Evolutionary conservation across 2,888 invertebrate species (phyloP).

Genomic region (Sminthurinus aureus): DNA sequence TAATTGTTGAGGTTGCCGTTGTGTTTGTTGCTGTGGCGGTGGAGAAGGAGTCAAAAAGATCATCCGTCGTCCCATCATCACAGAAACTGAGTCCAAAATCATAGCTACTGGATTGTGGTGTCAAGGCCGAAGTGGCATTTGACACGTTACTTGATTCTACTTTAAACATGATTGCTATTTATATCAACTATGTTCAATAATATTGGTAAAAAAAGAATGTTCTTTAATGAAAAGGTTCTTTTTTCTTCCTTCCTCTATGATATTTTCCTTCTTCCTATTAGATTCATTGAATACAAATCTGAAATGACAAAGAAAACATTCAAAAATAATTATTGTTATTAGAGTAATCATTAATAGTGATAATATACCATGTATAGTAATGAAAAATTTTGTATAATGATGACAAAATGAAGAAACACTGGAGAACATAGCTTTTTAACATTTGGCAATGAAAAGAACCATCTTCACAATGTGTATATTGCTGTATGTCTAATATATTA

Average conservation of each 20-base stretch:
- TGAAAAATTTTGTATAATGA: too few relatives aligned
- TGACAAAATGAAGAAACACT: too few relatives aligned
- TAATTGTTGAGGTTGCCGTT: neutral
- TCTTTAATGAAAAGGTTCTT: neutral
- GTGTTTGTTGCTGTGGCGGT: conserved; percentile 15
- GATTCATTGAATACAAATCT: neutral
- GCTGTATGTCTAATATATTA: too few relatives aligned
- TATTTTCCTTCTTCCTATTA: neutral
- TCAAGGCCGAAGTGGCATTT: conserved; percentile 43
- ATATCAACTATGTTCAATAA: neutral
- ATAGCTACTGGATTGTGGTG: conserved; percentile 53
- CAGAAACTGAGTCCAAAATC: conserved; percentile 60
- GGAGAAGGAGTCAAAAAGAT: conserved; percentile 58
- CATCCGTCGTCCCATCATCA: conserved; percentile 59
- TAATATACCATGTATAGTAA: too few relatives aligned
- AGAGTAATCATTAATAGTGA: too few relatives aligned
- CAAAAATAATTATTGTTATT: neutral
- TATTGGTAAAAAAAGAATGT: neutral
- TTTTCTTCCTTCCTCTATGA: neutral
- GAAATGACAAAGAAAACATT: neutral
- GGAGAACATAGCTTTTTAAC: too few relatives aligned
- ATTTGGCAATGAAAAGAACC: too few relatives aligned
- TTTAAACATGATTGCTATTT: conserved; percentile 56
- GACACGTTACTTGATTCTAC: conserved; percentile 57
- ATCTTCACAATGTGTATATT: too few relatives aligned